Conservation (phyloP, 2,113 vertebrate species). For the Macquaria ambigua region DNA sequence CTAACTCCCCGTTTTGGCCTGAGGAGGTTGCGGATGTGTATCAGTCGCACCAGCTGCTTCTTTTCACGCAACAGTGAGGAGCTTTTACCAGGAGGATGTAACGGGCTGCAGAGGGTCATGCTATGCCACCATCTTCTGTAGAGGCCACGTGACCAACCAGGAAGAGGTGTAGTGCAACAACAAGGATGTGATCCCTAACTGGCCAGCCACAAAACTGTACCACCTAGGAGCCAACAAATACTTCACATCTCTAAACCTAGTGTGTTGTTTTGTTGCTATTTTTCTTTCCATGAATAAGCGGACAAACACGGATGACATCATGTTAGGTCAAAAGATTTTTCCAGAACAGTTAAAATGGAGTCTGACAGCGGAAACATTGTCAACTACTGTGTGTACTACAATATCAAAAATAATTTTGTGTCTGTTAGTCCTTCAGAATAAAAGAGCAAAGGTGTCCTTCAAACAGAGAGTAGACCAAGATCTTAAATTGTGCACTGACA, state of each 20-base stretch:
- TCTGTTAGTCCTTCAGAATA: neutral
- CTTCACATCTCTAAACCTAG: neutral
- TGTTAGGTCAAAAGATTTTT: neutral
- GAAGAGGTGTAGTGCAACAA: neutral
- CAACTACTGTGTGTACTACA: neutral
- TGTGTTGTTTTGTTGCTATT: neutral
- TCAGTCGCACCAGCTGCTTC: constrained; percentile 38
- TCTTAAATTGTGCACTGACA: neutral
- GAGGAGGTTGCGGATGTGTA: neutral
- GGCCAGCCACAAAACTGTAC: neutral
- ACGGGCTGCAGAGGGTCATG: constrained; percentile 1
- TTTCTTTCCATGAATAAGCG: neutral
- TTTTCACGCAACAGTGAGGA: constrained; percentile 36
- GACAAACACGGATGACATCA: neutral
- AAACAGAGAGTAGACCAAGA: neutral
- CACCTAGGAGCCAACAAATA: neutral
- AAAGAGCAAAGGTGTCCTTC: neutral
- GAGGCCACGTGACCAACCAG: neutral
- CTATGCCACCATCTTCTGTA: neutral
- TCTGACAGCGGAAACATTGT: neutral
- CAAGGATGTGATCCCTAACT: neutral
- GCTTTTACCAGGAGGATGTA: constrained; percentile 18
- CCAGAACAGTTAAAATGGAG: neutral
- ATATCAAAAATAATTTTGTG: neutral
- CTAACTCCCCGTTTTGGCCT: neutral